Evolutionary conservation across 2,888 invertebrate species (phyloP), one percentile per base, ranked within the genome.

Genomic region (Drosophila parthenogenetica): DNA sequence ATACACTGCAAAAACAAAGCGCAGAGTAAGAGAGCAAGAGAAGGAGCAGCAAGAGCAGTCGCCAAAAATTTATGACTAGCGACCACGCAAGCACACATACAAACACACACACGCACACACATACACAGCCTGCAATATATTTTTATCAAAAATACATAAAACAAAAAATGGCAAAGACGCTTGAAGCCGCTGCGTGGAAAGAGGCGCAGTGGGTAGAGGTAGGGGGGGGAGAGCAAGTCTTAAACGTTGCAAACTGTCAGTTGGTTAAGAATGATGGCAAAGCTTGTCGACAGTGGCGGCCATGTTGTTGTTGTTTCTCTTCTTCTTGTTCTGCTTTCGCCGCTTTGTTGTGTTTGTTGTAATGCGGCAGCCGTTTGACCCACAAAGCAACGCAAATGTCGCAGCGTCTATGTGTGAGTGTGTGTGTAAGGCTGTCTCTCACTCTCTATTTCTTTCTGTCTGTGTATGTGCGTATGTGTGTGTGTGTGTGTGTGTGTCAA

Each of bases 331-430:
- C n/a, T 42, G n/a, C 46, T 10, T 25, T 14, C 25, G 13, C 4
- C 46, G 2, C 3, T 25, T 32, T 42, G 32, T 35, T 55, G 14
- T 8, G 35, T 14, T 35, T 35, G 49, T 49, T 69, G 71, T 74
- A 63, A 68, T 68, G 77, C 75, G 75, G 70, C 69, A 74, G 66
- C 57, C 55, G 53, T 79, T 81, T 83, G 81, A 81, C 81, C 81
- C 83, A 81, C 79, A 81, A 80, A 69, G 51, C 53, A 60, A 40
- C 4, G 49, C 64, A 69, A 78, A 70, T 73, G 69, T 60, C 80
- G 74, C 72, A 69, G 51, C 55, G 43, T 53, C 16, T 62, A 45
- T 57, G 32, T 54, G 11, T 57, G 32, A 50, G 11, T 46, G 10
- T 39, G 51, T 51, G 40, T 32, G 13, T 48, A 17, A 32, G 8